Conservation (phyloP, 2,888 invertebrate genomes). For the Metalampra italica region DNA sequence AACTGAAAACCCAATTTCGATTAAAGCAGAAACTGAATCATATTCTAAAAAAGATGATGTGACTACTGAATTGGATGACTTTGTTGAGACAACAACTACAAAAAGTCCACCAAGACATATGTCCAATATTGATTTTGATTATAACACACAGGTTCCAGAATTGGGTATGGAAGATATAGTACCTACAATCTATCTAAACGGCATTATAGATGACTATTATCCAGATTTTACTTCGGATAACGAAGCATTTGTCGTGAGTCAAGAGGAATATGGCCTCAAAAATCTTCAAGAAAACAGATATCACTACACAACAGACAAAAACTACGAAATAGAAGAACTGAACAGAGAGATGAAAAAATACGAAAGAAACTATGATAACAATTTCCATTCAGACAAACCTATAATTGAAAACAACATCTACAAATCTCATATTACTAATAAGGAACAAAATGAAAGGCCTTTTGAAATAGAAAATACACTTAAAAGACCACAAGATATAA, state of each 20-base stretch:
- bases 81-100: constrained; percentile 13
- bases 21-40: constrained; percentile 11
- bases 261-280: constrained; percentile 33
- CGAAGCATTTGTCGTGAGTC: constrained; percentile 29
- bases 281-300: constrained; percentile 40
- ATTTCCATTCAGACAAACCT: constrained; percentile 2
- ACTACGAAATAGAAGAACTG: constrained; percentile 13
- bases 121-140: neutral
- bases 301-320: constrained; percentile 41
- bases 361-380: constrained; percentile 11
- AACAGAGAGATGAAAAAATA: constrained; percentile 16
- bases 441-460: constrained; percentile 11
- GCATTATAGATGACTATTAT: constrained; percentile 52
- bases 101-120: constrained; percentile 14
- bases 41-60: constrained; percentile 11
- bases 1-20: constrained; percentile 8
- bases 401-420: neutral
- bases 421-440: neutral
- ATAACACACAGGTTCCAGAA: constrained; percentile 19
- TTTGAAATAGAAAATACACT: neutral
- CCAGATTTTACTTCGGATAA: constrained; percentile 51
- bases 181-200: constrained; percentile 28
- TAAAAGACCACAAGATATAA: constrained; percentile 5
- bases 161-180: constrained; percentile 29
- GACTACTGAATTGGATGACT: neutral